Base-by-base conservation (phyloP, 2,797 vertebrate genomes). In the Spinibarbus caldwelli region DNA sequence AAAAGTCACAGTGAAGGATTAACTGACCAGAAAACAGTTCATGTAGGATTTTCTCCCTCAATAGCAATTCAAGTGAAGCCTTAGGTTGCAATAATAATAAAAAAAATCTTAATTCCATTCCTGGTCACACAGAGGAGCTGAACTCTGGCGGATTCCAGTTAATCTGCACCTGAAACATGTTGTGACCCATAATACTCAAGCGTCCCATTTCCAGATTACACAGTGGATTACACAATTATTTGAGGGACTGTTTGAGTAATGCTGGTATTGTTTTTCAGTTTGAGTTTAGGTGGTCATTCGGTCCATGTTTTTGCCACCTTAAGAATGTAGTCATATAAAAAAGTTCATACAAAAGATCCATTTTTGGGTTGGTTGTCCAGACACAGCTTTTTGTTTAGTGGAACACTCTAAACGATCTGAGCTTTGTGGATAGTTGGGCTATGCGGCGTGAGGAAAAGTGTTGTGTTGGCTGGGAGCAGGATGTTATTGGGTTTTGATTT, bases 341-440 rank as follows among this genome's bases (percentile, higher is more conserved):
- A 76, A 67, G 47, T 68, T 77, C 11, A 41, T 14, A n/a, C 5
- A 54, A 49, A 36, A 68, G 21, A 41, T 77, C n/a, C 19, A 43
- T 41, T 77, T 52, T 75, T 34, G 38, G 8, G 26, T 43, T 47
- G 3, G 23, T 31, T 14, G 76, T 41, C 52, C 21, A 75, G 47
- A 76, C 49, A 38, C 12, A n/a, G 9, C 26, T 0, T n/a, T 45
- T 64, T 47, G 43, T 12, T 5, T 7, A 80, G 43, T 67, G 41
- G 67, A 23, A 72, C 31, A 1, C 70, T 47, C 85, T 94, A 98
- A 92, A 98, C 97, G 41, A 99, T 96, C 91, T 98, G 97, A 15
- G 97, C 96, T 85, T 96, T 96, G 88, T 94, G 94, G 72, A 94
- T 92, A 3, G 90, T 23, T 34, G 92, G 89, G n/a, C 92, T 81